phyloP scores from a whole-genome alignment of 2,888 invertebrate genomes.

The Phymatocera aterrima region DNA sequence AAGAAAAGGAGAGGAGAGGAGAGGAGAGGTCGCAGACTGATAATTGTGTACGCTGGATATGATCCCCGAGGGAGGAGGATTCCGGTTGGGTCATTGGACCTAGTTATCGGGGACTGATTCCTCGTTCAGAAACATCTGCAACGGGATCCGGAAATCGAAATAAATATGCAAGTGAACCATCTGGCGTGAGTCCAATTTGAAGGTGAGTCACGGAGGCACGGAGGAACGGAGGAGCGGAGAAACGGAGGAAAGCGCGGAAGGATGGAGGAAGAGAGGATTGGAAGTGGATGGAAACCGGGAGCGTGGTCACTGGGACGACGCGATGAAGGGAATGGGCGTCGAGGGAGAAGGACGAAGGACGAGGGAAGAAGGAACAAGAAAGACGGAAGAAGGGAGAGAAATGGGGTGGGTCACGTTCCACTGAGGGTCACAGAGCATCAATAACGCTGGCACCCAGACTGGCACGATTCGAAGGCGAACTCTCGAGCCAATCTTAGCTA shows the following conservation, averaged over 20 bases:
- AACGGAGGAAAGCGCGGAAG: conserved; percentile 8
- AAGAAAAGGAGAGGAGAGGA: too few species aligned
- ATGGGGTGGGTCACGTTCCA: conserved; percentile 30
- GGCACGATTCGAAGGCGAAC: conserved; percentile 35
- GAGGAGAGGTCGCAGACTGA: neutral
- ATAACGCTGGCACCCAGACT: conserved; percentile 32
- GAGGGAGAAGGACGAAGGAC: neutral
- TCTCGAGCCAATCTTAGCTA: conserved; percentile 41
- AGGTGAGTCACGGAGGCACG: conserved; percentile 32
- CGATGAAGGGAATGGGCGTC: neutral
- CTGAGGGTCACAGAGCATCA: conserved; percentile 42
- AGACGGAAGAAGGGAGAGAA: neutral
- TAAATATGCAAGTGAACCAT: conserved; percentile 44
- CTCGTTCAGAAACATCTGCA: conserved; percentile 29
- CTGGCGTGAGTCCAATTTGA: conserved; percentile 41
- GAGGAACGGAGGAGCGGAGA: neutral
- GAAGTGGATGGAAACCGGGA: conserved; percentile 27
- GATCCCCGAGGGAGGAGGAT: neutral
- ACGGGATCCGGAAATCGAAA: conserved; percentile 24
- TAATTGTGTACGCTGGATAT: conserved; percentile 13
- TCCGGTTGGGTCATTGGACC: conserved; percentile 17
- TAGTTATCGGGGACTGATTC: conserved; percentile 34
- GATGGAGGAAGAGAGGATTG: conserved; percentile 23
- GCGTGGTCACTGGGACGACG: conserved; percentile 31
- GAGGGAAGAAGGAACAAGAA: neutral